Evolutionary conservation across 2,888 invertebrate genomes (phyloP), one percentile per base, ranked within the genome.

Genomic region (Volucella zonaria): DNA sequence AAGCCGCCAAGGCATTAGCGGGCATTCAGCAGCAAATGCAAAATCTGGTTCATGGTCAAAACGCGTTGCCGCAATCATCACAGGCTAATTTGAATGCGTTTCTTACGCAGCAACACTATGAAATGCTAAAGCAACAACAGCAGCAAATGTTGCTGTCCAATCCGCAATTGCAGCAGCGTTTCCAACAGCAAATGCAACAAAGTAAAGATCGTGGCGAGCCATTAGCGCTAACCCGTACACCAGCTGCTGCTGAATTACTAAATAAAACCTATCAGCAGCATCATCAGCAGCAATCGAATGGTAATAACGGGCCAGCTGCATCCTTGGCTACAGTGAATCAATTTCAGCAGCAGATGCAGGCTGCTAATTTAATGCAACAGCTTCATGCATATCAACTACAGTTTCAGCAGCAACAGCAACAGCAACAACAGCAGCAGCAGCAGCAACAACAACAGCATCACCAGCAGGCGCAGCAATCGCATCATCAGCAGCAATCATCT

Each of bases 351-450:
- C 89, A 89, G 81, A 87, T 89, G 70, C 89, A 89, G 59, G 89
- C 89, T 0, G 88, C 89, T 23, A 90, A 89, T 80, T 82, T 90
- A 42, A 89, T 90, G 87, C 90, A 90, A 78, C 89, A 89, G 58
- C 61, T 90, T 70, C 89, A 89, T 73, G 89, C 88, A 80, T 88
- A 89, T 79, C 89, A 89, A 49, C 88, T 88, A 81, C 89, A 89
- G 86, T 88, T 89, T 93, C 93, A 88, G 92, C 93, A 93, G 91
- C 93, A 86, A 92, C 93, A 52, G 31, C 87, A 87, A 31, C 87
- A 88, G 43, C 89, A 31, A 6, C 31, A 31, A 6, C 31, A 31
- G 31, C 31, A 31, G 43, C 81, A 85, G n/a, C 87, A 86, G 42
- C 87, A 75, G 43, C 87, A 64, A 40, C 87, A 68, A 52, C 81